Evolutionary conservation across 2,888 invertebrate species (phyloP).

Genomic region (Melipona beecheii): DNA sequence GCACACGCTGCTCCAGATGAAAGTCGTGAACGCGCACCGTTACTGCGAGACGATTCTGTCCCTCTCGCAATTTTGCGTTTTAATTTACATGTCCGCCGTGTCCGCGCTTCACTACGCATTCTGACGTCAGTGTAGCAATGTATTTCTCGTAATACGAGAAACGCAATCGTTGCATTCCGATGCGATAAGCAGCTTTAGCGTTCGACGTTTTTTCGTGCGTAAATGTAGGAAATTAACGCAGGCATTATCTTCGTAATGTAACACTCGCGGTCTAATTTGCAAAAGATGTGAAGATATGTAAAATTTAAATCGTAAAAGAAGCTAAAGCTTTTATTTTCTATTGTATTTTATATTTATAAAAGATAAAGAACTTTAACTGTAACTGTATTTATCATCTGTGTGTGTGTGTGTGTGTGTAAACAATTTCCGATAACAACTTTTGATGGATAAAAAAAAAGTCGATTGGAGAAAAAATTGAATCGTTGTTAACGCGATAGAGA

Average conservation of each 20-base stretch:
- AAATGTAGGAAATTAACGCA: neutral
- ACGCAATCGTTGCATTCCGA: neutral
- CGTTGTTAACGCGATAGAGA: neutral
- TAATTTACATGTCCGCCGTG: slow-evolving; percentile 44
- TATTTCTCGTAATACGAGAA: neutral
- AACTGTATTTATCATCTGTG: too few species aligned
- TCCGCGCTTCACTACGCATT: slow-evolving; percentile 16
- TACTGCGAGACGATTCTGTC: slow-evolving; percentile 27
- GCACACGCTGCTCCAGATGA: slow-evolving; percentile 68
- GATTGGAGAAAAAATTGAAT: neutral
- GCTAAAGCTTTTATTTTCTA: neutral
- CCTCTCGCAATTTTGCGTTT: slow-evolving; percentile 16
- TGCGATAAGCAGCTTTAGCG: neutral
- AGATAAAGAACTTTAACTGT: neutral
- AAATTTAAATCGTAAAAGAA: neutral
- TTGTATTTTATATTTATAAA: neutral
- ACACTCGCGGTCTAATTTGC: neutral
- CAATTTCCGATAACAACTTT: neutral
- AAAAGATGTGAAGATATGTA: neutral
- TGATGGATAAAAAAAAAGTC: neutral
- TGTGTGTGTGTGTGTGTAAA: neutral
- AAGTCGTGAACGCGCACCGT: slow-evolving; percentile 51
- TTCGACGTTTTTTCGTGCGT: too few species aligned
- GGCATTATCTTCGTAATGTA: neutral
- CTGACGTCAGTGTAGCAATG: neutral